Evolutionary conservation across 2,113 vertebrate species (phyloP), one percentile per base, ranked within the genome.

Genomic region (Corythornis cristatus): DNA sequence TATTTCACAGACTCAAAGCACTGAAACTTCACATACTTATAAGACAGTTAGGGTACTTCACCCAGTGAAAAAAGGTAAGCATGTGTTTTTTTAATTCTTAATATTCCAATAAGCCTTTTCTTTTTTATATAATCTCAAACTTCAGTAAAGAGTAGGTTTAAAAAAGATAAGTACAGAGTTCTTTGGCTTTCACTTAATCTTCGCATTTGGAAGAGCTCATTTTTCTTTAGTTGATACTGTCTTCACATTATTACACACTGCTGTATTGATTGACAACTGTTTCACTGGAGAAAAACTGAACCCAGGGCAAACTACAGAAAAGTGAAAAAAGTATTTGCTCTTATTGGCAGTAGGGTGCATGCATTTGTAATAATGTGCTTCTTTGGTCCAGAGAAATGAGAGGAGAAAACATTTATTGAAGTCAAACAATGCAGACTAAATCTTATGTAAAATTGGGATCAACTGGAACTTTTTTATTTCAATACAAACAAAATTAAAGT

Each of bases 21-120:
- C 40, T 78, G 88, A 79, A 95, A 61, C 46, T 65, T 50, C 89
- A 9, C 40, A 60, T 35, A 35, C 35, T 35, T 35, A 35, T 43
- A 83, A 93, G 78, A 79, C 81, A 64, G 54, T 86, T 23, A 82
- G 94, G 37, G 90, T 96, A 88, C 72, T 60, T 72, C 62, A 87
- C 42, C 40, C 90, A 66, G 9, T 83, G 31, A 65, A 75, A 58
- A 96, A 95, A 96, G 89, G 91, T 95, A 96, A 93, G 60, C 42
- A 18, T 31, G 45, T 42, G 3, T 26, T 88, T 70, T 5, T 65
- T 84, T 61, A 31, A 65, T 68, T 75, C 21, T 73, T 78, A 48
- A 62, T 90, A 81, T 56, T 43, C 13, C 12, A 58, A 4, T 62
- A 58, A 76, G 16, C 10, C 12, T 31, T 43, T 8, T 1, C 15